Evolutionary conservation across 2,888 invertebrate genomes (phyloP).

Genomic region (Brenthis ino): DNA sequence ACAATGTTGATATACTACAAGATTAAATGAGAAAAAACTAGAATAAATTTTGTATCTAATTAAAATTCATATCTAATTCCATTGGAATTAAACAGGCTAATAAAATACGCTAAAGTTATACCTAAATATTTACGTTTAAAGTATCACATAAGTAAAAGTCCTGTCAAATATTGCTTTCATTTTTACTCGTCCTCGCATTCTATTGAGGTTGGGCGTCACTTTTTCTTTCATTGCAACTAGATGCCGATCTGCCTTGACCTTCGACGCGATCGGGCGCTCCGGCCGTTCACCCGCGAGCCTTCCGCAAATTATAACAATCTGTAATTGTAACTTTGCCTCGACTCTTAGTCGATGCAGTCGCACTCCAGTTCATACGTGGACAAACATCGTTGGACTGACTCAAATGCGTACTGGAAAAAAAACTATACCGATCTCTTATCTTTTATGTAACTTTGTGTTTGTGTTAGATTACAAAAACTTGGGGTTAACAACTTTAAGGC

Average conservation of each 20-base stretch:
- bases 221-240: slow-evolving; percentile 74
- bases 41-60: not conserved
- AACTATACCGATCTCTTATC: slow-evolving; percentile 10
- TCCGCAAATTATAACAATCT: slow-evolving; percentile 43
- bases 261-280: slow-evolving; percentile 74
- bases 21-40: slow-evolving; percentile 4
- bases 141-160: slow-evolving; percentile 26
- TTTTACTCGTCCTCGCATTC: slow-evolving; percentile 78
- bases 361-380: not conserved
- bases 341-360: not conserved
- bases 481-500: slow-evolving; percentile 15
- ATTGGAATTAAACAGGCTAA: not conserved
- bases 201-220: slow-evolving; percentile 80
- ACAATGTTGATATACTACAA: slow-evolving; percentile 1
- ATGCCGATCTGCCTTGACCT: slow-evolving; percentile 71
- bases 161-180: slow-evolving; percentile 66
- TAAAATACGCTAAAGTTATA: not conserved
- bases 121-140: not conserved
- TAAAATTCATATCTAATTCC: not conserved
- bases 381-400: not conserved
- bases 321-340: slow-evolving; percentile 32
- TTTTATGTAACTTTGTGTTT: slow-evolving; percentile 13
- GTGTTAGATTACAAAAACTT: slow-evolving; percentile 7
- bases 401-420: not conserved
- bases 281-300: slow-evolving; percentile 58